Evolutionary conservation across 2,797 vertebrate genomes (phyloP).

Genomic region (Myotis daubentonii): DNA sequence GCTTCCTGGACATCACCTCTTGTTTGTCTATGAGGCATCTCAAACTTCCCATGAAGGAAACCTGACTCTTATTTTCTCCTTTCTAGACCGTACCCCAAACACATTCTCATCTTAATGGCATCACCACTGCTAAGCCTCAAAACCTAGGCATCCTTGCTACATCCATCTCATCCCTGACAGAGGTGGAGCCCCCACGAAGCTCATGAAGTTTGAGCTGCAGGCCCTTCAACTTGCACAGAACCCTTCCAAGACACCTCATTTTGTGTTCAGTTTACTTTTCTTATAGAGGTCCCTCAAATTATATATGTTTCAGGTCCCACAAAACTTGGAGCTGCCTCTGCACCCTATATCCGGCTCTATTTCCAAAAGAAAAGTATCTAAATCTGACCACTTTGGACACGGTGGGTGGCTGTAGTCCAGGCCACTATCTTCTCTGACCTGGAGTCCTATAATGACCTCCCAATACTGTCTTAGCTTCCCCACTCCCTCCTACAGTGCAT

Average conservation of each 20-base stretch:
- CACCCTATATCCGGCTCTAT: neutral
- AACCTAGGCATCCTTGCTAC: neutral
- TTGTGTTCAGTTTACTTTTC: neutral
- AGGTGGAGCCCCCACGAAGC: neutral
- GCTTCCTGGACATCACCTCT: neutral
- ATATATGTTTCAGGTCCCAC: neutral
- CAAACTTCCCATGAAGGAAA: neutral
- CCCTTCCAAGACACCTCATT: neutral
- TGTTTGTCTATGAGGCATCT: neutral
- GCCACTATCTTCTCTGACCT: neutral
- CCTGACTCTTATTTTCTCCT: neutral
- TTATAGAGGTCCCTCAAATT: neutral
- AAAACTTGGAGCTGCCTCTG: neutral
- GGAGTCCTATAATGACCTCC: neutral
- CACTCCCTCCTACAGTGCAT: neutral
- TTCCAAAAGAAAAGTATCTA: neutral
- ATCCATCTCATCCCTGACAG: neutral
- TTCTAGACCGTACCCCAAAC: neutral
- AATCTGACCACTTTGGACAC: neutral
- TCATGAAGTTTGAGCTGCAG: neutral
- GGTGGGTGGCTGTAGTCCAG: too few species aligned
- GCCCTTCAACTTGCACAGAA: neutral
- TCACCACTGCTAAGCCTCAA: neutral
- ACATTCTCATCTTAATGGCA: neutral
- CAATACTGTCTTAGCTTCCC: neutral